Percentiles rank a stretch among this genome's conserved stretches.
These are phyloP conservation scores for Thunnus thynnus DNA, from an alignment of 2,113 vertebrate species.

Conservation along the genomic window DNA sequence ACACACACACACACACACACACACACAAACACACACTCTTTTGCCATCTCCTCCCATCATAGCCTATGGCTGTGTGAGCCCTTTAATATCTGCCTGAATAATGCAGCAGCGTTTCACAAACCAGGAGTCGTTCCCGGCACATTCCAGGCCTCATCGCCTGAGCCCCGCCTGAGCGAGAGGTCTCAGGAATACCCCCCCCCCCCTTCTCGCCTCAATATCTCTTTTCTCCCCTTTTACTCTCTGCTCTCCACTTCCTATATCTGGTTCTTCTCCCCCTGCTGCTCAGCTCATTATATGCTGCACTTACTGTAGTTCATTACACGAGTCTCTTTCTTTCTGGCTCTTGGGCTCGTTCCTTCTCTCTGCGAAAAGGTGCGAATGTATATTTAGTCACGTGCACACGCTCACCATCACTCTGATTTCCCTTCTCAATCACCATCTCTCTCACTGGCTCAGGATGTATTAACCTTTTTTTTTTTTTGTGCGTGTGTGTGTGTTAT, in stretches of 20 bases:
- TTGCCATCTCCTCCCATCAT: constrained; percentile 34
- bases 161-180: not conserved
- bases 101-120: constrained; percentile 49
- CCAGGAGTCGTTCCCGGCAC: constrained; percentile 25
- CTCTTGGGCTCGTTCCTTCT: constrained; percentile 3
- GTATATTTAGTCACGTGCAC: constrained; percentile 9
- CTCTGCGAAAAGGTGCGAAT: not conserved
- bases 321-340: constrained; percentile 22
- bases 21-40: not conserved
- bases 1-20: constrained; percentile 4
- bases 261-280: constrained; percentile 26
- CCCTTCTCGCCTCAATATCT: constrained; percentile 22
- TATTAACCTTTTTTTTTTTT: not conserved
- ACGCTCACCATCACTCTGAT: not conserved
- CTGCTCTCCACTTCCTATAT: constrained; percentile 31
- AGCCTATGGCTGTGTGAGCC: constrained; percentile 38
- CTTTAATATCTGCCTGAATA: constrained; percentile 70
- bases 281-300: constrained; percentile 46
- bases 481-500: not conserved
- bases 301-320: constrained; percentile 55
- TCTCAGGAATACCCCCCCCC: constrained; percentile 17
- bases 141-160: not conserved
- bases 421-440: not conserved
- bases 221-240: constrained; percentile 20
- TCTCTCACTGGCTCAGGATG: not conserved